Conservation (phyloP, 2,888 invertebrate species). For the Drosophila testacea region DNA sequence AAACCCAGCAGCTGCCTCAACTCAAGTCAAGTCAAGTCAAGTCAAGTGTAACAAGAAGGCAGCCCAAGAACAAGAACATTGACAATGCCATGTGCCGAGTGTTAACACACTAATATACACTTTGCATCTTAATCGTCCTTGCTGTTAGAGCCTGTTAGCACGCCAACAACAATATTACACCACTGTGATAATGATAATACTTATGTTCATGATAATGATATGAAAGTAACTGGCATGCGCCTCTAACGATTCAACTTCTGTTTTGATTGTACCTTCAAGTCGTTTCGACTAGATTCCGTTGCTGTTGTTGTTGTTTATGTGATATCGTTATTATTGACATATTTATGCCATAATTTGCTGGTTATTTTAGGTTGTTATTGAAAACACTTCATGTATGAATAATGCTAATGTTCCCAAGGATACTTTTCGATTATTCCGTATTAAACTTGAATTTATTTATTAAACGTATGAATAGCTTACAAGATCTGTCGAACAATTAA, state of each 20-base stretch:
- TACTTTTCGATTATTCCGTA: background rate
- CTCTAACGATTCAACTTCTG: conserved; percentile 18
- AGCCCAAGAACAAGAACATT: conserved; percentile 13
- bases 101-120: conserved; percentile 80
- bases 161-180: conserved; percentile 28
- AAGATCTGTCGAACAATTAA: too few relatives aligned
- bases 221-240: conserved; percentile 12
- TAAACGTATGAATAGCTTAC: background rate
- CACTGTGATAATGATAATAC: conserved; percentile 10
- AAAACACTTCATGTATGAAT: conserved; percentile 44
- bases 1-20: conserved; percentile 56
- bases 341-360: conserved; percentile 57
- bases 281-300: conserved; percentile 15
- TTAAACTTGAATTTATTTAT: background rate
- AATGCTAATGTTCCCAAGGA: conserved; percentile 16
- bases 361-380: conserved; percentile 49
- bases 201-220: conserved; percentile 39
- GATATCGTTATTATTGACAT: conserved; percentile 60
- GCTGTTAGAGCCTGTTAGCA: conserved; percentile 52
- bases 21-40: conserved; percentile 67
- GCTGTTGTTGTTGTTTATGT: conserved; percentile 32
- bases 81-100: conserved; percentile 58
- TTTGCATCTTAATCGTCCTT: conserved; percentile 78
- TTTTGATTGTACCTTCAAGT: conserved; percentile 54
- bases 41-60: conserved; percentile 61